These are phyloP conservation scores for Macaca fascicularis DNA, from an alignment of 2,113 vertebrate genomes.

Conservation along the genomic window T2T-MFA8v1.1 NC_088377.1:157975501-157976000, in stretches of 20 bases:
- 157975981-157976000: neutral
- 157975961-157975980: slow-evolving; percentile 13
- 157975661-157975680: slow-evolving; percentile 52
- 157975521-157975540: slow-evolving; percentile 53
- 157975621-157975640: slow-evolving; percentile 54
- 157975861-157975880: neutral
- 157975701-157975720: neutral
- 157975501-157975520: slow-evolving; percentile 59
- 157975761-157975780: neutral
- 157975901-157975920: neutral
- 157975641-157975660: slow-evolving; percentile 46
- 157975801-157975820: neutral
- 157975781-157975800: slow-evolving; percentile 20
- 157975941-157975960: neutral
- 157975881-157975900: neutral
- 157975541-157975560: slow-evolving; percentile 60
- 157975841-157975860: neutral
- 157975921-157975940: neutral
- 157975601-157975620: slow-evolving; percentile 50
- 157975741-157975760: neutral
- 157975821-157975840: neutral
- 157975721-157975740: slow-evolving; percentile 7
- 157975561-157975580: slow-evolving; percentile 19
- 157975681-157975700: slow-evolving; percentile 39
- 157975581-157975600: slow-evolving; percentile 63